A percentile compares a stretch with the other conserved stretches of the same genome.
Conservation (phyloP, 1,140 invertebrate genomes). For the Sycophila sp. region DNA sequence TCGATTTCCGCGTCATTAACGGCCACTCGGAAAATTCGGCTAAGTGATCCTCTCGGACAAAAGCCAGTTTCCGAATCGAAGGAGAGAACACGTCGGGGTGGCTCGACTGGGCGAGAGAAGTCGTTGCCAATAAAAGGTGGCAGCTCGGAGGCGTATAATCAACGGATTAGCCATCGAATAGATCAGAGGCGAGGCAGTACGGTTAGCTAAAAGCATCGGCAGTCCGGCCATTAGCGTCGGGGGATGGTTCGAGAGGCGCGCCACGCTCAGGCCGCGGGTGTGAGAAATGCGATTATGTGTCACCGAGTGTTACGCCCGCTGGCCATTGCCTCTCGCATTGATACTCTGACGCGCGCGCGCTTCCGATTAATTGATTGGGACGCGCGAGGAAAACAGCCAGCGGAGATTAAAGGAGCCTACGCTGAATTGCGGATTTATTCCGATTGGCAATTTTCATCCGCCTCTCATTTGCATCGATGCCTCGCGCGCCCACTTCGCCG, state of each 20-base stretch:
- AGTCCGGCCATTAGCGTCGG: constrained; percentile 62
- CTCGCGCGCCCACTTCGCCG: too few relatives aligned
- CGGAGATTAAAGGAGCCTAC: constrained; percentile 14
- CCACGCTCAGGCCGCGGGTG: constrained; percentile 40
- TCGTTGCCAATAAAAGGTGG: constrained; percentile 62
- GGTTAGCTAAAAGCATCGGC: constrained; percentile 67
- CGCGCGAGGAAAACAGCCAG: constrained; percentile 47
- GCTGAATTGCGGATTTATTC: constrained; percentile 5
- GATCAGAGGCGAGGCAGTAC: constrained; percentile 57
- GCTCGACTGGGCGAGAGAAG: constrained; percentile 37
- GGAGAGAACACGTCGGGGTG: constrained; percentile 38
- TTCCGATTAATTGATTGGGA: constrained; percentile 61
- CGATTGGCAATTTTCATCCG: background rate
- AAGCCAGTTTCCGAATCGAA: constrained; percentile 24
- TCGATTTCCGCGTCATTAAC: constrained; percentile 33
- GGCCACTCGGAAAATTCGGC: constrained; percentile 30
- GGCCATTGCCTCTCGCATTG: constrained; percentile 32
- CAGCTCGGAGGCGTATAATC: constrained; percentile 65
- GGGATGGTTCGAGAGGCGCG: constrained; percentile 53
- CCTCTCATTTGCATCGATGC: too few relatives aligned
- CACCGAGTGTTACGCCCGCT: constrained; percentile 58
- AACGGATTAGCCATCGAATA: constrained; percentile 66
- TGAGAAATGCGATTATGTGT: constrained; percentile 68
- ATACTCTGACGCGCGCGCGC: constrained; percentile 38
- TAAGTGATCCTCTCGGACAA: background rate